Evolutionary conservation across 2,113 vertebrate genomes (phyloP), one percentile per base, ranked within the genome.

Genomic region (Psilopogon haemacephalus): DNA sequence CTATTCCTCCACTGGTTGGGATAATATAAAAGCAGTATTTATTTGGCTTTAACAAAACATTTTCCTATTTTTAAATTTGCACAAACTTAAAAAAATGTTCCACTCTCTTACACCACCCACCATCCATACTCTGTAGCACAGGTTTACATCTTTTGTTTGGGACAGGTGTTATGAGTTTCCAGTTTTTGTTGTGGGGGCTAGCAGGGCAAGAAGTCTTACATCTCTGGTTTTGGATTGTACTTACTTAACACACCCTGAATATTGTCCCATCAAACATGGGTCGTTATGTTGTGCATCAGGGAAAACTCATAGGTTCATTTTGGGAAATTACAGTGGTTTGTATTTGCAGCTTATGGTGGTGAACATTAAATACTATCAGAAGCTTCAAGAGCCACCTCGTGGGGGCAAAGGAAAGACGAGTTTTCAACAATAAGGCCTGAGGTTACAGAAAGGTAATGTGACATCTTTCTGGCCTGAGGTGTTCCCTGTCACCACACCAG

Each of bases 241-340:
- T 67, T 59, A 9, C 73, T 63, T 48, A 60, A 68, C 46, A 37
- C 5, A 23, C 16, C 44, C 6, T 8, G 54, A 82, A 46, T 12
- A 12, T 3, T 40, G 26, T 21, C 28, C 52, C 38, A 56, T 38
- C 9, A 35, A n/a, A 42, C 19, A 35, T 0, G 0, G 40, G 32
- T 28, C 1, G 1, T 21, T 35, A 26, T 15, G 35, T 1, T 46
- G 28, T 19, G 64, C 30, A 64, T 30, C 71, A 74, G 37, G 44
- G 63, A 95, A 76, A 15, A 19, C n/a, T 89, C 13, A 33, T 0
- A 37, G 28, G 40, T 27, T 80, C 19, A 14, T 32, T 56, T n/a
- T 16, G 33, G n/a, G 13, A 85, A 73, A 12, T 46, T 42, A 17
- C 63, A 70, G 33, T 4, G 6, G 28, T 23, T 87, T 59, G 23